Percentiles rank a stretch among this genome's conserved stretches.
Conservation (phyloP, 2,797 vertebrate genomes). For the Takifugu ocellatus region DNA sequence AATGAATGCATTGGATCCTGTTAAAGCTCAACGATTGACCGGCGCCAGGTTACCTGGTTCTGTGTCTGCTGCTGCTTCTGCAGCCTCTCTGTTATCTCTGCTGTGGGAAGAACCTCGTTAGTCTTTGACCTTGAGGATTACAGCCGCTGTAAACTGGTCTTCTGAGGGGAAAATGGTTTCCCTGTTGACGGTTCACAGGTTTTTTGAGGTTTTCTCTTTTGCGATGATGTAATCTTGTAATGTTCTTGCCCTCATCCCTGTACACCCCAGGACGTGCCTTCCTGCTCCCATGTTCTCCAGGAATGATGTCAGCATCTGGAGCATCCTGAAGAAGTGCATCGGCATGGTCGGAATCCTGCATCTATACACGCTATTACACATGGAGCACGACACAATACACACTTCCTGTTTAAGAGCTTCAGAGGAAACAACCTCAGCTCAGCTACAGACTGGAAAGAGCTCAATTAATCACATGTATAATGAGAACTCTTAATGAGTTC, state of each 20-base stretch:
- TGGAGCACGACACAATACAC: too few relatives aligned
- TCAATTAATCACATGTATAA: too few relatives aligned
- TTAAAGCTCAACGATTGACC: constrained; percentile 46
- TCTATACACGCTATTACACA: too few relatives aligned
- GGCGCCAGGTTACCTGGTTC: constrained; percentile 60
- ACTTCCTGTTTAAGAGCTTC: background rate
- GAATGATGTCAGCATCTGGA: constrained; percentile 98
- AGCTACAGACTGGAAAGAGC: constrained; percentile 14
- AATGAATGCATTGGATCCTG: constrained; percentile 11
- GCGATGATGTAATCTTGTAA: background rate
- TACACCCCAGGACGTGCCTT: constrained; percentile 80
- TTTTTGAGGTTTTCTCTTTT: background rate
- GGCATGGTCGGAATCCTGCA: constrained; percentile 87
- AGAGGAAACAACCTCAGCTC: constrained; percentile 3
- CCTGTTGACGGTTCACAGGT: background rate
- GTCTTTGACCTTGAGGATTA: background rate
- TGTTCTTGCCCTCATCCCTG: constrained; percentile 2
- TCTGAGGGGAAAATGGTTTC: too few relatives aligned
- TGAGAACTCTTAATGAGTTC: too few relatives aligned
- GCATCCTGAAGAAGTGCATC: constrained; percentile 97
- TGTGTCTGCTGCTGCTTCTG: too few relatives aligned
- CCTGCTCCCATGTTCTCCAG: constrained; percentile 96
- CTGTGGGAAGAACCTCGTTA: too few relatives aligned
- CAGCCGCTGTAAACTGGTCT: background rate
- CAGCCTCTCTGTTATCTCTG: too few relatives aligned